phyloP scores from a whole-genome alignment of 2,888 invertebrate genomes.

The Rhyacophila evoluta region DNA sequence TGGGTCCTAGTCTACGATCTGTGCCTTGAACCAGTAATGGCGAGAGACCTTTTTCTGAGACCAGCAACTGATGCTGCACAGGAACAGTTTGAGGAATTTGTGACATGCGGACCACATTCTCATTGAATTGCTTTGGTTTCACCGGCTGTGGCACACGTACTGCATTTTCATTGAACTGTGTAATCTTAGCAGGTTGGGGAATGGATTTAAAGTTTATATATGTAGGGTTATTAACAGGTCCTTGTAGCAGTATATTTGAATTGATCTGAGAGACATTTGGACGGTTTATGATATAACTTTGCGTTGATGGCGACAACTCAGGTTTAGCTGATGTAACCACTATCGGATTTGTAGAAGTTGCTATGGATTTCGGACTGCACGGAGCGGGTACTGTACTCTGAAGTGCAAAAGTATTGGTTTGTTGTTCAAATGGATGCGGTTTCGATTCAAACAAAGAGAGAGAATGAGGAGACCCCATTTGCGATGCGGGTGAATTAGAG shows the following conservation, averaged over 20 bases:
- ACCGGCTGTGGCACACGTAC: neutral
- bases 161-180: neutral
- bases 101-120: slow-evolving; percentile 1
- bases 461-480: slow-evolving; percentile 25
- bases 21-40: slow-evolving; percentile 65
- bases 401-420: neutral
- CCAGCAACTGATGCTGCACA: slow-evolving; percentile 60
- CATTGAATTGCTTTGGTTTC: slow-evolving; percentile 36
- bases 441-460: neutral
- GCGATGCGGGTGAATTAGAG: slow-evolving; percentile 28
- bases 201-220: slow-evolving; percentile 45
- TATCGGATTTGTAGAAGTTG: neutral
- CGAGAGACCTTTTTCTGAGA: slow-evolving; percentile 62
- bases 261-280: slow-evolving; percentile 23
- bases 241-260: slow-evolving; percentile 43
- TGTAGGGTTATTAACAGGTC: slow-evolving; percentile 38
- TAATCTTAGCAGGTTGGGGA: slow-evolving; percentile 14
- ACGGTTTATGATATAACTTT: slow-evolving; percentile 32
- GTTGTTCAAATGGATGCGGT: neutral
- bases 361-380: neutral
- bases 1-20: slow-evolving; percentile 69
- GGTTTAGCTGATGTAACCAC: neutral
- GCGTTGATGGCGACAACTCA: neutral
- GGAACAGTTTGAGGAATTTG: slow-evolving; percentile 56
- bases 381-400: neutral